Evolutionary conservation across 2,888 invertebrate genomes (phyloP).

Genomic region (Ophion obscuratus): DNA sequence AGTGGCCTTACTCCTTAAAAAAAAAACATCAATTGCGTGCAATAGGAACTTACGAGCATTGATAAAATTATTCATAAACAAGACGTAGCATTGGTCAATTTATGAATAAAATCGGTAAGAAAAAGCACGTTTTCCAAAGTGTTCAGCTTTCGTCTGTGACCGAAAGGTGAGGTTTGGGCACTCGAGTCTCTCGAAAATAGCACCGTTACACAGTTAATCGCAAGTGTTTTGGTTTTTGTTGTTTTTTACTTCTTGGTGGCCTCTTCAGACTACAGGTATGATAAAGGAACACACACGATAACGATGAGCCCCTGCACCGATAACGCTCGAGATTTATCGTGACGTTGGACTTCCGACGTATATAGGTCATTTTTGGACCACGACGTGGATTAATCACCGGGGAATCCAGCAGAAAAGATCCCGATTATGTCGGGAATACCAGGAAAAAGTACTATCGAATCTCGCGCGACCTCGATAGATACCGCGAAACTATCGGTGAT

Average conservation of each 20-base stretch:
- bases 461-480: slow-evolving; percentile 19
- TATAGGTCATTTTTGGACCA: background rate
- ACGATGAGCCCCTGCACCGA: slow-evolving; percentile 6
- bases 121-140: too few species aligned
- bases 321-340: slow-evolving; percentile 17
- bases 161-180: too few species aligned
- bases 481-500: background rate
- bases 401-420: slow-evolving; percentile 15
- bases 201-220: background rate
- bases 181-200: too few species aligned
- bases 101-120: too few species aligned
- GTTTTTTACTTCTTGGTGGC: background rate
- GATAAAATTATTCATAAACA: too few species aligned
- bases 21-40: too few species aligned
- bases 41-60: too few species aligned
- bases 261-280: background rate
- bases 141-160: too few species aligned
- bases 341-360: slow-evolving; percentile 30
- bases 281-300: slow-evolving; percentile 14
- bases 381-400: slow-evolving; percentile 24
- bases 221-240: background rate
- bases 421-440: background rate
- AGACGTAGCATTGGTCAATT: too few species aligned
- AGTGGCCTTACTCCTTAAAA: too few species aligned
- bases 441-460: slow-evolving; percentile 1